Evolutionary conservation across 2,888 invertebrate species (phyloP).

Genomic region (Trachelus iudaicus): DNA sequence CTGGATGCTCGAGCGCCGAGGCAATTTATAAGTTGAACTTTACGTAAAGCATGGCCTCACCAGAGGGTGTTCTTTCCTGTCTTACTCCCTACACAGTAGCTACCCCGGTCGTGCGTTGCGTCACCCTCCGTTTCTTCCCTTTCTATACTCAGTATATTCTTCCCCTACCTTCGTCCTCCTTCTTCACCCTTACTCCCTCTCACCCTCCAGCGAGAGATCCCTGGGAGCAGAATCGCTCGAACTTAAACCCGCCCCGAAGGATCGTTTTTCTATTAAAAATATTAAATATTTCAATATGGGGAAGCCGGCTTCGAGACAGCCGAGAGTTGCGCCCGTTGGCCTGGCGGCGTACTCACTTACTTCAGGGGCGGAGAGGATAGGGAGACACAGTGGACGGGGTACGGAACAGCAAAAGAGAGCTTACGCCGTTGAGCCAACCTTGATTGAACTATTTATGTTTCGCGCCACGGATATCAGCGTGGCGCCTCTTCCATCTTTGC

Average conservation of each 20-base stretch:
- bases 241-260: slow-evolving; percentile 22
- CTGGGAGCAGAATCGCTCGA: slow-evolving; percentile 10
- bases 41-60: neutral
- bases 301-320: slow-evolving; percentile 24
- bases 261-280: slow-evolving; percentile 53
- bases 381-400: slow-evolving; percentile 5
- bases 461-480: slow-evolving; percentile 33
- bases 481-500: slow-evolving; percentile 21
- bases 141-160: neutral
- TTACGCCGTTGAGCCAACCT: slow-evolving; percentile 47
- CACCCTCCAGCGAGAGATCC: neutral
- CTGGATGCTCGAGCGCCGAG: neutral
- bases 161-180: neutral
- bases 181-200: neutral
- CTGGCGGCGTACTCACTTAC: slow-evolving; percentile 14
- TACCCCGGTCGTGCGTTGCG: neutral
- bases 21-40: slow-evolving; percentile 17
- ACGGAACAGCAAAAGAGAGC: slow-evolving; percentile 30
- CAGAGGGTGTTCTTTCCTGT: neutral
- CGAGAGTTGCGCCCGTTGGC: slow-evolving; percentile 16
- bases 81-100: neutral
- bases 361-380: slow-evolving; percentile 1
- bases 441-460: slow-evolving; percentile 55
- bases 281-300: slow-evolving; percentile 51
- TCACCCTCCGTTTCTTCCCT: neutral